phyloP scores from a whole-genome alignment of 2,888 invertebrate species.

The Sinhomidia bicolor region DNA sequence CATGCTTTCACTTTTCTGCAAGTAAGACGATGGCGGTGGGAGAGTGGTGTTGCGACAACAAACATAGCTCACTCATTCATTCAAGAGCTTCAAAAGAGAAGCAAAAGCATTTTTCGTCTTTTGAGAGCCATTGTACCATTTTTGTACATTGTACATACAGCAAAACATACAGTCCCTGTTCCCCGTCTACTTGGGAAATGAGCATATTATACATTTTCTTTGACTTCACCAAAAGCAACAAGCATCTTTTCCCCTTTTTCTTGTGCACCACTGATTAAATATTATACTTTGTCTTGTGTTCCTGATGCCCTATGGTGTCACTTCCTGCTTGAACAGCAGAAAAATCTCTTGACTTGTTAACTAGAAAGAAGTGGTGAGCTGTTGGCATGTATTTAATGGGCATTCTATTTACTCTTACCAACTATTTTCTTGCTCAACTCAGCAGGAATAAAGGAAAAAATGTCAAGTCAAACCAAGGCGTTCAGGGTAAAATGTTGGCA shows the following conservation, averaged over 20 bases:
- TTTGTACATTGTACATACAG: too few species aligned
- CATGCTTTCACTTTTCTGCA: not conserved
- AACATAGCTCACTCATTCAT: not conserved
- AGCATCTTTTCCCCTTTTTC: not conserved
- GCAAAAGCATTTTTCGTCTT: not conserved
- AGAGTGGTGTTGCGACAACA: not conserved
- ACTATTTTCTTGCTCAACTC: not conserved
- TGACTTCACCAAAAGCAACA: slow-evolving; percentile 19
- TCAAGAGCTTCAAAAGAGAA: not conserved
- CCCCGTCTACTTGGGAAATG: too few species aligned
- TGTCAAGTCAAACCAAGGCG: not conserved
- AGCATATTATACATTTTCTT: too few species aligned
- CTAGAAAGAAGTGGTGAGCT: not conserved
- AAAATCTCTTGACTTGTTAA: not conserved
- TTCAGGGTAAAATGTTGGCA: not conserved
- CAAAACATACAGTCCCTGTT: too few species aligned
- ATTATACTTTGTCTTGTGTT: not conserved
- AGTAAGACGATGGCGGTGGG: not conserved
- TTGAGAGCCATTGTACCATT: too few species aligned
- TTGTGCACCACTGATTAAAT: not conserved
- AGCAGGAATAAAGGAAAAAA: slow-evolving; percentile 9
- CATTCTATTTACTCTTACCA: slow-evolving; percentile 26
- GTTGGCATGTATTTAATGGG: slow-evolving; percentile 17
- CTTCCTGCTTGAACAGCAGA: not conserved
- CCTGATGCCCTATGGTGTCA: slow-evolving; percentile 15